phyloP scores from a whole-genome alignment of 2,113 vertebrate genomes.

The Strix uralensis region DNA sequence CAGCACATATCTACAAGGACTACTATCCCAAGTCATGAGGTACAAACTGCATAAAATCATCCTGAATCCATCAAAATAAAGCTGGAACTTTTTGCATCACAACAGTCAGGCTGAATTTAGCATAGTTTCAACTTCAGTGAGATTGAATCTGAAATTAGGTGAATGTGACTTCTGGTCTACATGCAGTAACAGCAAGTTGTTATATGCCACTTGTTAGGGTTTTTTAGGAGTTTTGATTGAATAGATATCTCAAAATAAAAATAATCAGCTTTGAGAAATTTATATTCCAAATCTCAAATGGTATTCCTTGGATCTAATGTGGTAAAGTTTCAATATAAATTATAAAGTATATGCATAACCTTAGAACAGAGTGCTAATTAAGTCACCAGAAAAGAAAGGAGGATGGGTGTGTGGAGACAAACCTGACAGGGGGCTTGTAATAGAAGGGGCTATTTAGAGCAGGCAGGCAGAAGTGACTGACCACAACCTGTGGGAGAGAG shows the following conservation, averaged over 20 bases:
- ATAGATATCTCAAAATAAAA: neutral
- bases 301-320: neutral
- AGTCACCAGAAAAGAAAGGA: neutral
- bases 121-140: neutral
- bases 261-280: neutral
- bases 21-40: neutral
- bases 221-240: neutral
- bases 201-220: neutral
- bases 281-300: neutral
- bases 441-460: neutral
- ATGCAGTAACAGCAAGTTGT: neutral
- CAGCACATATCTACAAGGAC: neutral
- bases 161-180: neutral
- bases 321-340: neutral
- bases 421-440: neutral
- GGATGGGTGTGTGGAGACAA: neutral
- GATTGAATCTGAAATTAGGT: neutral
- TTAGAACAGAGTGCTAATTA: neutral
- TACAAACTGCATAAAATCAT: neutral
- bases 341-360: neutral
- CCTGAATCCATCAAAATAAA: neutral
- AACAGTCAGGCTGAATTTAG: neutral
- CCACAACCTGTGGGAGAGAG: neutral
- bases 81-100: neutral
- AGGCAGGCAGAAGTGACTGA: neutral